A percentile compares a stretch with the other conserved stretches of the same genome.
Evolutionary conservation across 2,888 invertebrate species (phyloP).

Genomic region (Chironomus tentans): DNA sequence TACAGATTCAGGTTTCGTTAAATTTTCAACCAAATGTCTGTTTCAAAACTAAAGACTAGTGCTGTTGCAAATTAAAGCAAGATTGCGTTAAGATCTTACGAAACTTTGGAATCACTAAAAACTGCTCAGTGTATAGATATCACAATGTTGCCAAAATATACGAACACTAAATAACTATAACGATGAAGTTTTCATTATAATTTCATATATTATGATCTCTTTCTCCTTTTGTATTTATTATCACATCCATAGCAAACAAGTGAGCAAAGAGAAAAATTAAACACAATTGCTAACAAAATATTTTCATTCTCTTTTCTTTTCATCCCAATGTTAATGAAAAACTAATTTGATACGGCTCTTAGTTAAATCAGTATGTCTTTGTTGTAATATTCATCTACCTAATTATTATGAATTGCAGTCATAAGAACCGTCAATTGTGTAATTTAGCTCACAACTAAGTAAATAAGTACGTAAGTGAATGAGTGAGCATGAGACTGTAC

Average conservation of each 20-base stretch:
- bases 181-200: neutral
- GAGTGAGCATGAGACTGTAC: neutral
- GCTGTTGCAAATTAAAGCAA: too few relatives aligned
- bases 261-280: neutral
- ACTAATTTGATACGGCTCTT: constrained; percentile 23
- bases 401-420: constrained; percentile 21
- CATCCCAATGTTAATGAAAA: neutral
- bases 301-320: neutral
- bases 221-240: neutral
- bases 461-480: neutral
- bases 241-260: neutral
- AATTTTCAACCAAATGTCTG: too few relatives aligned
- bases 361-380: constrained; percentile 11
- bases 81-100: too few relatives aligned
- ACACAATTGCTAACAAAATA: constrained; percentile 11
- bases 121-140: neutral
- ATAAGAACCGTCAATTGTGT: constrained; percentile 16
- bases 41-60: too few relatives aligned
- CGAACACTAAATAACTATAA: neutral
- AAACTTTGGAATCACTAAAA: too few relatives aligned
- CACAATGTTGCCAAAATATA: neutral
- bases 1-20: too few relatives aligned
- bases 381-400: constrained; percentile 15
- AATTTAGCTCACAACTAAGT: constrained; percentile 10
- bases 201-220: neutral